Percentiles rank a stretch among this genome's conserved stretches.
These are phyloP conservation scores for Mesocentrotus franciscanus DNA, from an alignment of 53 echinoderm and acorn worm species.

Conservation along the genomic window DNA sequence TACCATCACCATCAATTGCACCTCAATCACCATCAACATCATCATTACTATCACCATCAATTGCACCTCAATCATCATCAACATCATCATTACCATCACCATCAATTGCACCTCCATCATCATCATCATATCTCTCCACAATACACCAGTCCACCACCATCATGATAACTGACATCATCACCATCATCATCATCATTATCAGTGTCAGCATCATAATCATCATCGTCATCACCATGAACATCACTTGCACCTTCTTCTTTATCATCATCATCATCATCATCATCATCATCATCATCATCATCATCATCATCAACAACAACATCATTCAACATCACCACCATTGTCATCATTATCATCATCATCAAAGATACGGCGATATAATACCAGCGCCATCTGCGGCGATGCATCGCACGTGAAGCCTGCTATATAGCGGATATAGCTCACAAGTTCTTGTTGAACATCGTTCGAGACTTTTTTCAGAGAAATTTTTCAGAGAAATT, in stretches of 20 bases:
- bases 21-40: background rate
- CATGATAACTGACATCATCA: background rate
- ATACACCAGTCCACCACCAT: too few species aligned
- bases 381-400: too few species aligned
- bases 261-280: too few species aligned
- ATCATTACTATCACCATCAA: background rate
- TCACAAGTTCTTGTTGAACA: too few species aligned
- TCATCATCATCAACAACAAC: background rate
- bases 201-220: background rate
- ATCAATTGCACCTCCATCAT: background rate
- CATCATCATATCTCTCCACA: background rate
- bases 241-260: background rate
- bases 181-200: background rate
- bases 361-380: too few species aligned
- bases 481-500: too few species aligned
- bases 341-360: background rate
- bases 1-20: background rate
- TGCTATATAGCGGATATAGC: too few species aligned
- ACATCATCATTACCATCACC: background rate
- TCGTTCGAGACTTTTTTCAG: too few species aligned
- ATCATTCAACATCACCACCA: background rate
- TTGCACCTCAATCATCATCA: background rate
- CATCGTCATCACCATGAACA: background rate
- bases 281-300: too few species aligned
- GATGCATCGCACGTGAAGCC: too few species aligned